Conservation (phyloP, 2,888 invertebrate genomes). For the Onchidella celtica region DNA sequence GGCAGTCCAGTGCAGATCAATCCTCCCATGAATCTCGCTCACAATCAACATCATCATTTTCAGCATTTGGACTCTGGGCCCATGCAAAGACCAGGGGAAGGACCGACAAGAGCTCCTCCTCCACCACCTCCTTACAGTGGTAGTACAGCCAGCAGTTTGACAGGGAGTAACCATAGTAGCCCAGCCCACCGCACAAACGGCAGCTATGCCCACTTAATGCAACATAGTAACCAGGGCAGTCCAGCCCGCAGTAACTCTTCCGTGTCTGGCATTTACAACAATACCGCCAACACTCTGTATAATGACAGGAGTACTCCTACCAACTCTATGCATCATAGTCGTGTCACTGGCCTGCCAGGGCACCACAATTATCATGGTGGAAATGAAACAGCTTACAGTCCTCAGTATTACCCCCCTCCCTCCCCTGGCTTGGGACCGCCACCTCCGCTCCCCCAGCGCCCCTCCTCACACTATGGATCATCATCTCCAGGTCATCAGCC, state of each 20-base stretch:
- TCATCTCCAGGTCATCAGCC: conserved; percentile 18
- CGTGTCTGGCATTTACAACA: not conserved
- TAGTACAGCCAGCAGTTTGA: not conserved
- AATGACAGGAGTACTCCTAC: not conserved
- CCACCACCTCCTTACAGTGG: conserved; percentile 22
- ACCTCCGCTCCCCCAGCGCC: conserved; percentile 45
- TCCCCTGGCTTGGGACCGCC: conserved; percentile 45
- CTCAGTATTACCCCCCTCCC: not conserved
- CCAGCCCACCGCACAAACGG: not conserved
- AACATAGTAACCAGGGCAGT: conserved; percentile 36
- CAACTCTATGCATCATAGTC: not conserved
- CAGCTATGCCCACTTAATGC: conserved; percentile 14
- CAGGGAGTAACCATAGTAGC: conserved; percentile 22
- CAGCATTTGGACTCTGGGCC: not conserved
- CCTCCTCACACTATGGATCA: conserved; percentile 27
- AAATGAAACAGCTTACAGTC: not conserved
- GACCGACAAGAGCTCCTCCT: not conserved
- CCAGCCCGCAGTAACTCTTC: not conserved
- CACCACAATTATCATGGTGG: not conserved
- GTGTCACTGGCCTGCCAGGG: not conserved
- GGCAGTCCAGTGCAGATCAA: conserved; percentile 36
- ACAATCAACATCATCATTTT: conserved; percentile 20
- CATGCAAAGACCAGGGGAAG: not conserved
- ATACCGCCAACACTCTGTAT: not conserved
- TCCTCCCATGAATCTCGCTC: not conserved